Percentiles rank a stretch among this genome's conserved stretches.
phyloP scores from a whole-genome alignment of 2,113 vertebrate genomes.

The Polypterus senegalus region DNA sequence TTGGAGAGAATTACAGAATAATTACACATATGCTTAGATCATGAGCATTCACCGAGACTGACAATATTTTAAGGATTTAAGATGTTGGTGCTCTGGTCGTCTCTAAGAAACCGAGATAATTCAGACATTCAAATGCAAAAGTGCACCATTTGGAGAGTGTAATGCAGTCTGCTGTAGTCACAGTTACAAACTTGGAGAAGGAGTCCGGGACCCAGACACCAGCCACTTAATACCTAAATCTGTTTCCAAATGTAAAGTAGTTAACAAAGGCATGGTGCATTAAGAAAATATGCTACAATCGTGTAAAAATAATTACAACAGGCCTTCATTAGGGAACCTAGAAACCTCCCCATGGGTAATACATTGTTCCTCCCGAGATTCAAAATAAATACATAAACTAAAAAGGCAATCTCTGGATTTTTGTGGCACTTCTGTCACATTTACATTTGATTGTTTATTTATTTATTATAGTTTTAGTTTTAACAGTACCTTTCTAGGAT shows the following conservation, averaged over 20 bases:
- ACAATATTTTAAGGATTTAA: constrained; percentile 92
- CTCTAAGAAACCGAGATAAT: constrained; percentile 73
- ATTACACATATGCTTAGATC: constrained; percentile 89
- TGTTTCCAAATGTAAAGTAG: constrained; percentile 69
- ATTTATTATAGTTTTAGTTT: too few species aligned
- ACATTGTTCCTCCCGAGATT: too few species aligned
- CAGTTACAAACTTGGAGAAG: constrained; percentile 69
- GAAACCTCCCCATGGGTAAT: constrained; percentile 22
- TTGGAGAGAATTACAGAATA: constrained; percentile 81
- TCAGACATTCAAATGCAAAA: constrained; percentile 88
- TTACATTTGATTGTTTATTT: too few species aligned
- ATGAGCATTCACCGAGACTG: constrained; percentile 71
- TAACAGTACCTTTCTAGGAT: too few species aligned
- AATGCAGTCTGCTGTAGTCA: constrained; percentile 70
- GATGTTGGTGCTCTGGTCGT: constrained; percentile 72
- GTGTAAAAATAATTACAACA: constrained; percentile 54
- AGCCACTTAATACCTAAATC: constrained; percentile 76
- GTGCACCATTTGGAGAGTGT: constrained; percentile 68
- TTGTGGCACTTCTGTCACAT: too few species aligned
- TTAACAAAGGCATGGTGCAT: constrained; percentile 66
- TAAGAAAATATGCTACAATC: constrained; percentile 46
- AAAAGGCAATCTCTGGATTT: too few species aligned
- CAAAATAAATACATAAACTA: too few species aligned
- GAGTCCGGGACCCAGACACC: constrained; percentile 64
- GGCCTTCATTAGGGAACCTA: constrained; percentile 29